Evolutionary conservation across 2,888 invertebrate species (phyloP), one percentile per base, ranked within the genome.

Genomic region (Biston betularia): DNA sequence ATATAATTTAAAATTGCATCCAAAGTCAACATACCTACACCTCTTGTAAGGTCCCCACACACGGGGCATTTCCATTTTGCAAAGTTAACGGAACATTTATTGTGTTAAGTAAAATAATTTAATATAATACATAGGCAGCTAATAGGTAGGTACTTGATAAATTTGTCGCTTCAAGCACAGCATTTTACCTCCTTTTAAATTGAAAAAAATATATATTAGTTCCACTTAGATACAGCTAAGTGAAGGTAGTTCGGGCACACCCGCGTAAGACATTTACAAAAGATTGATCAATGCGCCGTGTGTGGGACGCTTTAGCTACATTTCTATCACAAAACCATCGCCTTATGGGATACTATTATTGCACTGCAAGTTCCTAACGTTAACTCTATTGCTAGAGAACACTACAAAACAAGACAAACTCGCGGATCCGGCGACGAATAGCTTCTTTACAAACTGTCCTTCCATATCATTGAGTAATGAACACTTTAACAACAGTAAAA

Each of bases 321-420:
- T 14, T 42, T 15, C 66, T 70, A 71, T 73, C 73, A 73, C 70
- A 73, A 71, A 68, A 65, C 61, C 50, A 62, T 68, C 65, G 58
- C 54, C 55, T 59, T 65, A 58, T 5, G 48, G 7, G 59, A 14
- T 55, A 59, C 65, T 71, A 63, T 55, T 70, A 70, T 71, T 71
- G 68, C 70, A 62, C 48, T 55, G 62, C 44, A 67, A 62, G 54
- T 61, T 2, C n/a, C 24, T 24, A 57, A 67, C 57, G 56, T 65
- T 48, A 46, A 46, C 54, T 10, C 45, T 56, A 55, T 42, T 12
- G 35, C 52, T 55, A 44, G 11, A 48, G 38, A 38, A 58, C 34
- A 40, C 52, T 55, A 59, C 9, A 52, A 60, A 50, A 55, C 15
- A 58, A 44, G 34, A 34, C 44, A 8, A 40, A 40, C 34, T 46